These are phyloP conservation scores for Tragelaphus scriptus DNA, from an alignment of 2,113 vertebrate species.

Conservation along the genomic window DNA sequence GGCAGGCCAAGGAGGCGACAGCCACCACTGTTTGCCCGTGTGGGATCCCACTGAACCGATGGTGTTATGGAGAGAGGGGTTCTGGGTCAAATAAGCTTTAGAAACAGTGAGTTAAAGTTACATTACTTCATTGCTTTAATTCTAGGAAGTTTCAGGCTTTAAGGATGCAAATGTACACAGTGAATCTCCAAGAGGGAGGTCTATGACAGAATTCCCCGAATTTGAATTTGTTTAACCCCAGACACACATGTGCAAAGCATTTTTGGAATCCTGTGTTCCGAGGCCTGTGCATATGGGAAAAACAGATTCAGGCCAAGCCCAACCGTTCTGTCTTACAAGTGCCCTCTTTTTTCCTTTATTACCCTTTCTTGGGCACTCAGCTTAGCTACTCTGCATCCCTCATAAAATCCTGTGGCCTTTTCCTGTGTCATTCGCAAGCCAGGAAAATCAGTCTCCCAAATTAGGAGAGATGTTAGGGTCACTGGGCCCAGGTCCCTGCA, in stretches of 20 bases:
- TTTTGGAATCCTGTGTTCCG: not conserved
- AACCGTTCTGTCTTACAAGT: not conserved
- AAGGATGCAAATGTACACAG: not conserved
- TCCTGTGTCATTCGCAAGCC: not conserved
- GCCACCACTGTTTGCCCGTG: not conserved
- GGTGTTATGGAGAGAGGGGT: too few relatives aligned
- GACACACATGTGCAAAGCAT: not conserved
- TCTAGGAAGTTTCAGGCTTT: not conserved
- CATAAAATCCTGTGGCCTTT: not conserved
- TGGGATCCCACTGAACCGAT: not conserved
- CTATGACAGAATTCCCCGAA: not conserved
- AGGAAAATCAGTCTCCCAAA: not conserved
- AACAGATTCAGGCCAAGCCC: not conserved
- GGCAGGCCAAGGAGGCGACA: not conserved
- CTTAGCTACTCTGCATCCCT: not conserved
- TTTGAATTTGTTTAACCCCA: not conserved
- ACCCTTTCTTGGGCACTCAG: not conserved
- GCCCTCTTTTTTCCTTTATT: not conserved
- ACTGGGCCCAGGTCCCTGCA: not conserved
- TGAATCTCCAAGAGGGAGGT: not conserved
- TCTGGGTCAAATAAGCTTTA: not conserved
- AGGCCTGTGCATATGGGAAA: not conserved
- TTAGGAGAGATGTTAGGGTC: not conserved
- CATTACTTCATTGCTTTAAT: not conserved
- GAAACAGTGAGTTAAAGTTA: not conserved